Evolutionary conservation across 2,797 vertebrate species (phyloP).

Genomic region (Mus spretus): DNA sequence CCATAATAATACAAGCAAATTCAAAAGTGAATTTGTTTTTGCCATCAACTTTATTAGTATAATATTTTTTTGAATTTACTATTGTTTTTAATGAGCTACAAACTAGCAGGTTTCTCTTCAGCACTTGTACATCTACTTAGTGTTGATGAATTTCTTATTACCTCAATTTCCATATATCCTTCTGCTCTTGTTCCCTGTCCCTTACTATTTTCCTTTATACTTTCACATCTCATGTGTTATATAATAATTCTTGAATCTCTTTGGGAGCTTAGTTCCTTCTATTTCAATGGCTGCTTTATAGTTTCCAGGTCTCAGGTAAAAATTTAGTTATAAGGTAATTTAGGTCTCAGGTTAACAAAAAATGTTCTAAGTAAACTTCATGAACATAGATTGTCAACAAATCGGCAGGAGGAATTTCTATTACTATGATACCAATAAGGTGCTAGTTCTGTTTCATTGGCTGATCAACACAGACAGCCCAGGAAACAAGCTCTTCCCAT

Average conservation of each 20-base stretch:
- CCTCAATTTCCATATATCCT: accelerated
- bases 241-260: too few relatives aligned
- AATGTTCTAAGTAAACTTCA: not conserved
- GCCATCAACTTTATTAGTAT: not conserved
- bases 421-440: not conserved
- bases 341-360: not conserved
- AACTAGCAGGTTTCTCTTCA: not conserved
- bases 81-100: not conserved
- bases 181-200: too few relatives aligned
- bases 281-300: not conserved
- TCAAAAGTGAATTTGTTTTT: not conserved
- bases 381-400: not conserved
- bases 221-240: not conserved
- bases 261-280: not conserved
- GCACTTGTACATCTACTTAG: not conserved
- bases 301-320: not conserved
- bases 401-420: not conserved
- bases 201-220: not conserved
- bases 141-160: not conserved
- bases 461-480: not conserved
- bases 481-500: not conserved
- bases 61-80: not conserved
- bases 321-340: too few relatives aligned
- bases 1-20: not conserved
- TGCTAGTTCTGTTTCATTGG: not conserved